These are phyloP conservation scores for Malurus splendens DNA, from an alignment of 2,797 vertebrate species.

Conservation along the genomic window DNA sequence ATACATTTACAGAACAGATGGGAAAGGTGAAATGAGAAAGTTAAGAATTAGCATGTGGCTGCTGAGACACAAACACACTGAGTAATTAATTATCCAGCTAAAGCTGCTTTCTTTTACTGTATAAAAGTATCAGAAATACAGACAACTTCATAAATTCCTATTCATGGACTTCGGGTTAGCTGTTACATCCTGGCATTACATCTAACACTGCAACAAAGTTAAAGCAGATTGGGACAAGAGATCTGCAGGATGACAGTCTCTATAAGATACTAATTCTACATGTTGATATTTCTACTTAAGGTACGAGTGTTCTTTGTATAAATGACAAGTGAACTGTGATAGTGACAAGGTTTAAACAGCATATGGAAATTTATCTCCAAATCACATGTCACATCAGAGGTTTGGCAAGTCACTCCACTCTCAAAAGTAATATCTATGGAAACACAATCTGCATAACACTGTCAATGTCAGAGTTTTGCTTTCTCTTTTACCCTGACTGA, in stretches of 20 bases:
- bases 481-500: neutral
- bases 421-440: neutral
- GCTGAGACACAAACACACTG: neutral
- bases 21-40: neutral
- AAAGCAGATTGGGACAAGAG: neutral
- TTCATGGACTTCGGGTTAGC: neutral
- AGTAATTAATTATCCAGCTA: neutral
- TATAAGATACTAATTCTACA: neutral
- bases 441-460: constrained; percentile 17
- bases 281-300: neutral
- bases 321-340: neutral
- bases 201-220: neutral
- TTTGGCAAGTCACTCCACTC: neutral
- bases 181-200: neutral
- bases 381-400: constrained; percentile 8
- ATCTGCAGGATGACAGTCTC: neutral
- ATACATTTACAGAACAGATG: neutral
- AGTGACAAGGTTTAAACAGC: constrained; percentile 3
- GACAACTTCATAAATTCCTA: neutral
- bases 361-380: constrained; percentile 22
- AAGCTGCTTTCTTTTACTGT: neutral
- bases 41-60: neutral
- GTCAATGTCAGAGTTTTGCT: neutral
- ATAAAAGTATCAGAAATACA: neutral
- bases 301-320: neutral